Percentiles rank a stretch among this genome's conserved stretches.
Conservation (phyloP, 2,888 invertebrate genomes). For the Drosophila fungiperda region DNA sequence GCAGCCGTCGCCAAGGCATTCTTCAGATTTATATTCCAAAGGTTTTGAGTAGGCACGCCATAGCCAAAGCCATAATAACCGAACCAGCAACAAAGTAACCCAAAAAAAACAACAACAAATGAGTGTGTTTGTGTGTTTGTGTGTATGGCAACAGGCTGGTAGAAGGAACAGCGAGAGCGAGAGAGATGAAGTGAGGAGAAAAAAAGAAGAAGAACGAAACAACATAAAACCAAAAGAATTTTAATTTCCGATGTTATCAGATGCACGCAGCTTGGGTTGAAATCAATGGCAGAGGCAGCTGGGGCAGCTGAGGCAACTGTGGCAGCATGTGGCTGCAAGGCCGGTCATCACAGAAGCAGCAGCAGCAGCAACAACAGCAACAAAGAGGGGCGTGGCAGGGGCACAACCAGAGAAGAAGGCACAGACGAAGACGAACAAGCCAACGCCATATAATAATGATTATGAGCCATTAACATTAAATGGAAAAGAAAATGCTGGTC, state of each 20-base stretch:
- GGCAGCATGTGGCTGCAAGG: constrained; percentile 66
- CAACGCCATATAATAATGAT: constrained; percentile 82
- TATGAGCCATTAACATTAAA: constrained; percentile 82
- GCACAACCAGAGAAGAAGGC: constrained; percentile 14
- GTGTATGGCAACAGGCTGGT: constrained; percentile 57
- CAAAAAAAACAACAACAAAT: constrained; percentile 54
- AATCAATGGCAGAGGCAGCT: constrained; percentile 39
- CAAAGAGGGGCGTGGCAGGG: constrained; percentile 39
- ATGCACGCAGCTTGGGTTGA: constrained; percentile 74
- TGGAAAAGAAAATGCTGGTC: constrained; percentile 81
- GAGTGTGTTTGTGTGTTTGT: constrained; percentile 36
- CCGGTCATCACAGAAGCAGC: constrained; percentile 49
- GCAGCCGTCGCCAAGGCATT: constrained; percentile 64
- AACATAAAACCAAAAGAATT: constrained; percentile 83
- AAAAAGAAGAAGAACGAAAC: constrained; percentile 51
- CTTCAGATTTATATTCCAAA: constrained; percentile 79
- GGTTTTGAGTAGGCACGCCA: constrained; percentile 69
- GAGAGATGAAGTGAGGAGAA: neutral
- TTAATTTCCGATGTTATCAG: constrained; percentile 83
- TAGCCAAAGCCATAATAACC: constrained; percentile 61
- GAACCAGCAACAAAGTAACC: constrained; percentile 67
- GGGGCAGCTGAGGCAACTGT: constrained; percentile 15
- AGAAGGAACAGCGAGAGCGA: constrained; percentile 27
- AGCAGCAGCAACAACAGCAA: constrained; percentile 15
- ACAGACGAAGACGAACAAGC: constrained; percentile 70